phyloP scores from a whole-genome alignment of 2,888 invertebrate genomes.

The Drosophila nigricruria region DNA sequence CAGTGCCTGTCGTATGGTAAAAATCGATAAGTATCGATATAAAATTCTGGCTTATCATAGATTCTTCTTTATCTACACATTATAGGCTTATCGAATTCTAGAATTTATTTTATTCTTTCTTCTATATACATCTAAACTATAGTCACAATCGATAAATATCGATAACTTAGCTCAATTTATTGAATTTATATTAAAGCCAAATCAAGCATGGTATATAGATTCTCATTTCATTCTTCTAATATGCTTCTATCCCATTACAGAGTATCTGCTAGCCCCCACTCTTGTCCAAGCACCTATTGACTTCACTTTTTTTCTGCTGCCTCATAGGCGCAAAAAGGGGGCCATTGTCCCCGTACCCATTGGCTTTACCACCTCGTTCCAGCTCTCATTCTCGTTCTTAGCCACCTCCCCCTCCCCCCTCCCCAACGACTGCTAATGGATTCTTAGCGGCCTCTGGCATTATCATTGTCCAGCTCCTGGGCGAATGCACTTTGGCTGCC shows the following conservation, averaged over 20 bases:
- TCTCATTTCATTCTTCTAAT: too few relatives aligned
- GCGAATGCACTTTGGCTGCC: conserved; percentile 73
- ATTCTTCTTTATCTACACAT: not conserved
- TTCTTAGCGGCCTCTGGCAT: conserved; percentile 58
- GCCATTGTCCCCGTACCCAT: conserved; percentile 58
- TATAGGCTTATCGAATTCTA: not conserved
- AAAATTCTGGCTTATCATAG: too few relatives aligned
- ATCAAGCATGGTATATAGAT: too few relatives aligned
- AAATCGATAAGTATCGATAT: too few relatives aligned
- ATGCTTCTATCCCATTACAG: too few relatives aligned
- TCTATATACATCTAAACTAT: not conserved
- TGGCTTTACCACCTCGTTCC: conserved; percentile 2
- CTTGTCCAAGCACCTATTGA: not conserved
- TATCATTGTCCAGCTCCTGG: conserved; percentile 68
- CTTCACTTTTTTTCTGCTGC: conserved; percentile 20
- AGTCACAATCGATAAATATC: not conserved
- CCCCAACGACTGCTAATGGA: conserved; percentile 65
- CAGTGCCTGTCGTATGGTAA: too few relatives aligned
- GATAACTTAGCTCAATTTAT: too few relatives aligned
- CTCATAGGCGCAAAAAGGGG: conserved; percentile 40
- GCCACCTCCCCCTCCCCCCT: not conserved
- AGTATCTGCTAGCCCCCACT: not conserved
- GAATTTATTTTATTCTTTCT: not conserved
- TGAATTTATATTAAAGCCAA: too few relatives aligned
- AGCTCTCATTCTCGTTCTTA: not conserved